Base-by-base conservation (phyloP, 2,113 vertebrate genomes). In the Mystacornis crossleyi region DNA sequence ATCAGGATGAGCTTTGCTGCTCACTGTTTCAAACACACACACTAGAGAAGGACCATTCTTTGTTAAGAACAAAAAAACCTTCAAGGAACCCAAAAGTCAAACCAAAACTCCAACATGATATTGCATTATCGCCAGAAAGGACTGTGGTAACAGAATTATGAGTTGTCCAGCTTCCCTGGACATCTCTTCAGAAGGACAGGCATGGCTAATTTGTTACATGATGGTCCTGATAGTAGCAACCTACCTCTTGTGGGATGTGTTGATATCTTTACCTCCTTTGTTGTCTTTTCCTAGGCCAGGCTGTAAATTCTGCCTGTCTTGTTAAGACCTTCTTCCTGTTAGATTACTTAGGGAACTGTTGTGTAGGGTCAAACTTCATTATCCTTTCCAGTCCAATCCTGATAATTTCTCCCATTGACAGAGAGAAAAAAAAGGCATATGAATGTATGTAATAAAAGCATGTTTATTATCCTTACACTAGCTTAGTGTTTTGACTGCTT, bases 41-140 rank as follows among this genome's bases (percentile, higher is more conserved):
- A 26, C 6, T n/a, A 40, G 18, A 65, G 24, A 89, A 77, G 2
- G 10, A 33, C 8, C 17, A 4, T 36, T 66, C 11, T 45, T n/a
- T 43, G 14, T 33, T 53, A 54, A 71, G 57, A 64, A 33, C 3
- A 47, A 57, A 67, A 40, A 50, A 23, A 0, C 4, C 1, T 60
- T 61, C 9, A 24, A 61, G 51, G 8, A 5, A 6, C 6, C 33
- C 10, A 2, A 2, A 40, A 36, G 38, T 2, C 4, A 23, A 50
- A 8, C 2, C 3, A 31, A 34, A 86, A 50, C 0, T 4, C 6
- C 36, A 54, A 29, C 1, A 18, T 36, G 3, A 9, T 47, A 29
- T 28, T 51, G 12, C 6, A 55, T 45, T 57, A 58, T 77, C 61
- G 9, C 2, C 36, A 83, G 13, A 90, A 72, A 69, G n/a, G 17